Base-by-base conservation (phyloP, 2,797 vertebrate genomes). In the Cuculus canorus region DNA sequence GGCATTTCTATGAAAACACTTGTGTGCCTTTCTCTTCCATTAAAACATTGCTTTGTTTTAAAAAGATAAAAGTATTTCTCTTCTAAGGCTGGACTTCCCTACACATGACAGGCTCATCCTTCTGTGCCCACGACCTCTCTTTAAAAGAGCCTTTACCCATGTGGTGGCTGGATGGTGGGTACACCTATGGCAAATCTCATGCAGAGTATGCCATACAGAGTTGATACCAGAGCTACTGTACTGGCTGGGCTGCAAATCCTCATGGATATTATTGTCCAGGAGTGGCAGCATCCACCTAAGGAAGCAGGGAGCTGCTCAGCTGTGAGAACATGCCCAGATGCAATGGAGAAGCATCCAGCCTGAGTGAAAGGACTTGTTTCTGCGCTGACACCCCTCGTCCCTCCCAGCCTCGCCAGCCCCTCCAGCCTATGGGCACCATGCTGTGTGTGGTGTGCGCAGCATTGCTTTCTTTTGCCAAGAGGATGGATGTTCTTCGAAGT, bases 261-360 rank as follows among this genome's bases (percentile, higher is more conserved):
- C 10, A 1, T 30, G 64, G 71, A n/a, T 65, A 28, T 11, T 83
- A 35, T 37, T 71, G 8, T 30, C 52, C 5, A 25, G 47, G 37
- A 45, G 71, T 47, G 68, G 47, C 65, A 82, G 68, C 13, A 16
- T 11, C 25, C 3, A 0, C 52, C 22, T 3, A 3, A 56, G 54
- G 28, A 27, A 48, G 47, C 52, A 82, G 22, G 64, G 68, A 87
- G 28, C 54, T 16, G 5, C 57, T 71, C 9, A 19, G 1, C 0
- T 2, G 5, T 76, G 66, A 41, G 53, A 78, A 61, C 2, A 4
- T 71, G 35, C 41, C 18, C 61, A 83, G 27, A 52, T 60, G 53
- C 0, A 2, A 41, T 19, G 50, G 32, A 45, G 21, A 48, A 60
- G n/a, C 21, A 5, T 75, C 59, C 0, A 0, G 8, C 32, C 5